phyloP scores from a whole-genome alignment of 2,797 vertebrate genomes.

The Tiaroga cobitis region DNA sequence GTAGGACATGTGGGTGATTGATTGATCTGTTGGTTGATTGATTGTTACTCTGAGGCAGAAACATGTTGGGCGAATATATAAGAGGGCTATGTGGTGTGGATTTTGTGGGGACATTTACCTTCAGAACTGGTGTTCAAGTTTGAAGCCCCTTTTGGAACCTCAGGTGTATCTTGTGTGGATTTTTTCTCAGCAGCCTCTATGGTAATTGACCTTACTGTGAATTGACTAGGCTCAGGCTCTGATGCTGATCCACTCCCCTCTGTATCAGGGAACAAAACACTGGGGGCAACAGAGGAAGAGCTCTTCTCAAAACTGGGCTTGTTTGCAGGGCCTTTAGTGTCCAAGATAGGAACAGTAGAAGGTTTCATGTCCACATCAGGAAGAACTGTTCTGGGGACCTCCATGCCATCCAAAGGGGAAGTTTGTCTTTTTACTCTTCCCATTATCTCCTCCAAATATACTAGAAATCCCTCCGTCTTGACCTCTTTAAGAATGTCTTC shows the following conservation, averaged over 20 bases:
- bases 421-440: constrained; percentile 13
- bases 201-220: not conserved
- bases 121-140: fast-evolving
- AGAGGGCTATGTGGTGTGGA: not conserved
- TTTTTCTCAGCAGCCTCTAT: not conserved
- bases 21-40: not conserved
- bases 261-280: not conserved
- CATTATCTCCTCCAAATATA: constrained; percentile 36
- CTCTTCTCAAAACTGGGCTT: not conserved
- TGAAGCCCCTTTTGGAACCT: fast-evolving
- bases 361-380: not conserved
- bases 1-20: no score
- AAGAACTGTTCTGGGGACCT: constrained; percentile 6
- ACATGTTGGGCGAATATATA: not conserved
- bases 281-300: not conserved
- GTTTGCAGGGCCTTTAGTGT: not conserved
- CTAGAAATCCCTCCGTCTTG: constrained; percentile 67
- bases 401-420: constrained; percentile 40
- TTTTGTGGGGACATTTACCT: constrained; percentile 15
- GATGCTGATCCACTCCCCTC: constrained; percentile 26
- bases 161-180: fast-evolving
- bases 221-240: not conserved
- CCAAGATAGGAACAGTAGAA: not conserved
- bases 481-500: constrained; percentile 65
- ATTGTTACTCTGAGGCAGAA: not conserved